Evolutionary conservation across 2,888 invertebrate genomes (phyloP).

Genomic region (Hemicrepidius hirtus): DNA sequence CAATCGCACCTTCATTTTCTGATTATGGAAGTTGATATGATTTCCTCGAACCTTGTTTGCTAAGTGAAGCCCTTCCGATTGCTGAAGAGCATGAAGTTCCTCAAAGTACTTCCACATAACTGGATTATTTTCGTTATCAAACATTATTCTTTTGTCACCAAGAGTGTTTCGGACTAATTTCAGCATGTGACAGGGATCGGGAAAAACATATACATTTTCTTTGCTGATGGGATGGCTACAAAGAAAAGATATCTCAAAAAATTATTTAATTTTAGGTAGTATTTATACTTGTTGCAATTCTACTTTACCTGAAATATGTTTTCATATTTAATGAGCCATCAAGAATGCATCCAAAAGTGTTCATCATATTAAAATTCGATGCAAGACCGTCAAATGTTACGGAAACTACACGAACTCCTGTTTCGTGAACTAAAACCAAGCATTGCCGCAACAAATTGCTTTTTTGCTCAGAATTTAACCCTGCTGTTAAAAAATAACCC

Average conservation of each 20-base stretch:
- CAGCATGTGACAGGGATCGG: slow-evolving; percentile 41
- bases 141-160: slow-evolving; percentile 35
- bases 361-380: slow-evolving; percentile 55
- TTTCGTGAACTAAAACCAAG: slow-evolving; percentile 52
- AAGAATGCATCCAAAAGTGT: slow-evolving; percentile 42
- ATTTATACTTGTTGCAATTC: too few species aligned
- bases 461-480: slow-evolving; percentile 57
- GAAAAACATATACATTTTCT: slow-evolving; percentile 12
- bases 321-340: neutral
- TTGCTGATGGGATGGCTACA: neutral
- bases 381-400: slow-evolving; percentile 61
- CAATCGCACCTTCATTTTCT: slow-evolving; percentile 1
- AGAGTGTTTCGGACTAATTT: slow-evolving; percentile 44
- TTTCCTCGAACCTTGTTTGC: slow-evolving; percentile 47
- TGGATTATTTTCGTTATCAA: slow-evolving; percentile 32
- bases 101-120: slow-evolving; percentile 48
- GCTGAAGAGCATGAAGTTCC: slow-evolving; percentile 43
- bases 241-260: too few species aligned
- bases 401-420: slow-evolving; percentile 53
- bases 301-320: neutral
- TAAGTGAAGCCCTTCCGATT: slow-evolving; percentile 46
- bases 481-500: slow-evolving; percentile 60
- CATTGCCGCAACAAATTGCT: slow-evolving; percentile 55
- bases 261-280: too few species aligned
- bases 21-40: slow-evolving; percentile 44